Base-by-base conservation (phyloP, 2,888 invertebrate genomes). In the Lochmaea crataegi region DNA sequence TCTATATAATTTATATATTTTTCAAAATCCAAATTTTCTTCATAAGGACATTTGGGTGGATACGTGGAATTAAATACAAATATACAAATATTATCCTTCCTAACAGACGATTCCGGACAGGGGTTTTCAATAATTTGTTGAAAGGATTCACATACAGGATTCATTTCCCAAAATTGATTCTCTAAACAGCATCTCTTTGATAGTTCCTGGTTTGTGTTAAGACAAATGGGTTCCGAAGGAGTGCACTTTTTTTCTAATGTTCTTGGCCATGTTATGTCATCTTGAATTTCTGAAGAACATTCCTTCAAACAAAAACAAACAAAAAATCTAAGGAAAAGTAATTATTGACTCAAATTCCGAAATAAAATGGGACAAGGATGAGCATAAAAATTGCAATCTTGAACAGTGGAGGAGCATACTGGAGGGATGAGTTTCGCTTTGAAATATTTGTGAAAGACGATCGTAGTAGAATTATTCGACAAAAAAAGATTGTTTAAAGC, bases 31-130 rank as follows among this genome's bases (percentile, higher is more conserved):
- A 81, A 38, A 10, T 66, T 74, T 57, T 77, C 79, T 38, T 73
- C 71, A 56, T 79, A 81, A 0, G 80, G 80, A 75, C 82, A 81
- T 32, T 74, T 42, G 9, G 78, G 77, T 32, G 82, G 81, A 71
- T 75, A 82, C 6, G 69, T 72, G 2, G 75, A 64, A 11, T 69
- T 12, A 12, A 77, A 68, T 2, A 78, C 42, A 18, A 71, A 74
- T 22, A 77, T 75, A 56, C 81, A 82, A 18, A 76, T 75, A 48
- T 74, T 73, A 14, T 67, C 68, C 26, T 26, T 51, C 9, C 22
- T 10, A 3, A 56, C 48, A 1, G 75, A 71, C 57, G 72, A 68
- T 10, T 71, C 45, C 26, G 82, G 81, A 61, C 82, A 82, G 9
- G 80, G 80, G 51, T 77, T 77, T 9, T 18, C 73, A 10, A 76